These are phyloP conservation scores for Tachyglossus aculeatus DNA, from an alignment of 2,797 vertebrate genomes.

Conservation along the genomic window DNA sequence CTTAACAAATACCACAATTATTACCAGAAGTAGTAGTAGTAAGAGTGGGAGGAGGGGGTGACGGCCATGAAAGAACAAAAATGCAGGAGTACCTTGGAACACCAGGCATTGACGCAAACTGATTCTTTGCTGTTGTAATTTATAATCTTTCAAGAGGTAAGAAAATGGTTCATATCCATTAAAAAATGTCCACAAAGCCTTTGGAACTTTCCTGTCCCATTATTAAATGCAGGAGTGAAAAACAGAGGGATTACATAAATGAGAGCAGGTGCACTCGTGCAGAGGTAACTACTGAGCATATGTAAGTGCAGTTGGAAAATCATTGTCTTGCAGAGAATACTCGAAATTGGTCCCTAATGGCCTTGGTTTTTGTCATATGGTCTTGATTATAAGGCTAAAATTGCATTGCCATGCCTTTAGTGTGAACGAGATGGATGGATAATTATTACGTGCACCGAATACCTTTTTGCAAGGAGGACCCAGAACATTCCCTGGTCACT, in stretches of 20 bases:
- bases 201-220: slow-evolving; percentile 74
- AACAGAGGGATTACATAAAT: slow-evolving; percentile 71
- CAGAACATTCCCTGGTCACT: slow-evolving; percentile 74
- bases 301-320: slow-evolving; percentile 89
- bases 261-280: slow-evolving; percentile 81
- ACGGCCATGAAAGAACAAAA: not conserved
- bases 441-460: slow-evolving; percentile 86
- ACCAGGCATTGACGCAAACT: not conserved
- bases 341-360: slow-evolving; percentile 91
- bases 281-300: slow-evolving; percentile 88
- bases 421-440: slow-evolving; percentile 86
- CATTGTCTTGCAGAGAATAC: slow-evolving; percentile 89
- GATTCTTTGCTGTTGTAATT: slow-evolving; percentile 27
- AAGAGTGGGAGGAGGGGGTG: too few species aligned
- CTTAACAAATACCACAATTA: too few species aligned
- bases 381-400: slow-evolving; percentile 91
- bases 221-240: slow-evolving; percentile 62
- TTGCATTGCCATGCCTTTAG: slow-evolving; percentile 86
- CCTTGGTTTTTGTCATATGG: slow-evolving; percentile 87
- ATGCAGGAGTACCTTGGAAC: not conserved
- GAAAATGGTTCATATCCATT: slow-evolving; percentile 58
- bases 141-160: slow-evolving; percentile 12
- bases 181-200: slow-evolving; percentile 45
- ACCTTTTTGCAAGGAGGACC: slow-evolving; percentile 72
- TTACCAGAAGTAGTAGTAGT: too few species aligned